phyloP scores from a whole-genome alignment of 2,888 invertebrate genomes.

The Drosophila diplacantha region DNA sequence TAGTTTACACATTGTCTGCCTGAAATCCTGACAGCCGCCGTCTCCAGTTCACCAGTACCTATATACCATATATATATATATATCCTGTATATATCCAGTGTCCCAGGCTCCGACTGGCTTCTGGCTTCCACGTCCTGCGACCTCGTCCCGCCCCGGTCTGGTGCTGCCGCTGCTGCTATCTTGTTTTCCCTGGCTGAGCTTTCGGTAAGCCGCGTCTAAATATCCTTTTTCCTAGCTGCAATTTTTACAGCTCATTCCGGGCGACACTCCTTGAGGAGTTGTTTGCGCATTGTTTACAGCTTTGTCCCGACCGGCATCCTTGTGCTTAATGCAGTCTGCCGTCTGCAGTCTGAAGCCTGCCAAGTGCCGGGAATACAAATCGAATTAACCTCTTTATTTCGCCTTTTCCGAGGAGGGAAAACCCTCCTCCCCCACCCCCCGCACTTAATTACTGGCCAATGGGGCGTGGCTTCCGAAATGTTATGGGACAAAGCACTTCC shows the following conservation, averaged over 20 bases:
- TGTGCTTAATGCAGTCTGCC: slow-evolving; percentile 42
- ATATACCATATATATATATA: slow-evolving; percentile 10
- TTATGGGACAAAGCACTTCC: slow-evolving; percentile 15
- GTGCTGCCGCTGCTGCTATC: slow-evolving; percentile 31
- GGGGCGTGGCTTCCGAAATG: slow-evolving; percentile 34
- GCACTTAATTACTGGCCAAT: slow-evolving; percentile 31
- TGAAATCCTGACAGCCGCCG: slow-evolving; percentile 25
- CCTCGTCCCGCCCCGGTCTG: neutral
- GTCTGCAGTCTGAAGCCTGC: slow-evolving; percentile 33
- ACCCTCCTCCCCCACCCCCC: too few species aligned
- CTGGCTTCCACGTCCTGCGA: neutral
- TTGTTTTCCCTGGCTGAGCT: slow-evolving; percentile 47
- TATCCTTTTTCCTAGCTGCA: slow-evolving; percentile 42
- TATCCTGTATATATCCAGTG: slow-evolving; percentile 1
- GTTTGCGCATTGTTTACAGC: slow-evolving; percentile 57
- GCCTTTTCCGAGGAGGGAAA: neutral
- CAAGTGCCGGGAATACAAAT: slow-evolving; percentile 66
- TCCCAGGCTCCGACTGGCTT: neutral
- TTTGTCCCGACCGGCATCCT: slow-evolving; percentile 34
- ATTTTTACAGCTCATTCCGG: slow-evolving; percentile 59
- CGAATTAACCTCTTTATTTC: slow-evolving; percentile 53
- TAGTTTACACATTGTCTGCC: slow-evolving; percentile 61
- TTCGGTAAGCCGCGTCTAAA: slow-evolving; percentile 63
- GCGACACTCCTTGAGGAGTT: slow-evolving; percentile 57
- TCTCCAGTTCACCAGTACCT: slow-evolving; percentile 10